phyloP scores from a whole-genome alignment of 2,113 vertebrate species.

The Lophochroa leadbeateri region DNA sequence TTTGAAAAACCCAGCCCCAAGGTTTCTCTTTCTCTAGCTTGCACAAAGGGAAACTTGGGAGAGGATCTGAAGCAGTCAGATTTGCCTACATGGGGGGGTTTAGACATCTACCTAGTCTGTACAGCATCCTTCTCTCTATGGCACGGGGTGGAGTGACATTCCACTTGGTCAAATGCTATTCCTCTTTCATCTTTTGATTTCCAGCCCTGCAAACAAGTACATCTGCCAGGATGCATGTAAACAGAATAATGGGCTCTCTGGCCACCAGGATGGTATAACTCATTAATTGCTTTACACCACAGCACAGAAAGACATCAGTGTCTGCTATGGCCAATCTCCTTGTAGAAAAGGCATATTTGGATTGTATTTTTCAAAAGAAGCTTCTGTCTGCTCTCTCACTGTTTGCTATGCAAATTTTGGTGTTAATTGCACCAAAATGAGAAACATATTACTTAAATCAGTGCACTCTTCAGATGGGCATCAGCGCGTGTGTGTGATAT shows the following conservation, averaged over 20 bases:
- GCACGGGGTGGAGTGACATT: accelerated
- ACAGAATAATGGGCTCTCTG: constrained; percentile 26
- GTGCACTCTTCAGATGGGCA: constrained; percentile 67
- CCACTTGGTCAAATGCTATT: neutral
- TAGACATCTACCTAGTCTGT: accelerated
- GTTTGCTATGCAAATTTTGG: constrained; percentile 72
- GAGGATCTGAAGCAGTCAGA: neutral
- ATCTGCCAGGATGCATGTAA: constrained; percentile 46
- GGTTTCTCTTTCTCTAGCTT: neutral
- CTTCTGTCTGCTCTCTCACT: constrained; percentile 27
- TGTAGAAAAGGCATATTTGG: neutral
- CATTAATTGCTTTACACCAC: constrained; percentile 57
- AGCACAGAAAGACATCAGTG: constrained; percentile 19
- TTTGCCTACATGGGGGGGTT: neutral
- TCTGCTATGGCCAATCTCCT: neutral
- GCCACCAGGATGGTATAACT: constrained; percentile 56
- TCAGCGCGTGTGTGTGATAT: constrained; percentile 42
- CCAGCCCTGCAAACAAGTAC: constrained; percentile 54
- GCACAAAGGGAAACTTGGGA: neutral
- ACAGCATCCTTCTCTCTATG: neutral
- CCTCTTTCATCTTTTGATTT: constrained; percentile 52
- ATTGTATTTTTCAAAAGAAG: constrained; percentile 24
- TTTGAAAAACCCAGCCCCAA: neutral
- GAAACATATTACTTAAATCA: constrained; percentile 77
- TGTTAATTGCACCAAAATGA: constrained; percentile 75